These are phyloP conservation scores for Tenthredo notha DNA, from an alignment of 2,888 invertebrate genomes.

Conservation along the genomic window DNA sequence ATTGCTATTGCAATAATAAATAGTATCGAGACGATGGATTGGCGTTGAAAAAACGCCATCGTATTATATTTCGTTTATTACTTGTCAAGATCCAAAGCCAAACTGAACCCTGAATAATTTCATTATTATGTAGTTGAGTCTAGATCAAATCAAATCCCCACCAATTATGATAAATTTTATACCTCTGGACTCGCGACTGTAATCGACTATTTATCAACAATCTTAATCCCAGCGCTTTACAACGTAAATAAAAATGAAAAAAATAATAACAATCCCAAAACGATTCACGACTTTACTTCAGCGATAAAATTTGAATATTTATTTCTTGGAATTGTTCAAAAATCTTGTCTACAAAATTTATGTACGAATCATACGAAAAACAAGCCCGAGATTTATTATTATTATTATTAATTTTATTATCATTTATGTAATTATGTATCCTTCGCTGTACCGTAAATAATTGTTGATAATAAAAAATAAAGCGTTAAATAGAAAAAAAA, in stretches of 20 bases:
- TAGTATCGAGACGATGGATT: not conserved
- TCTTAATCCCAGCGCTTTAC: not conserved
- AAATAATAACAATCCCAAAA: too few relatives aligned
- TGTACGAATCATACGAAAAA: too few relatives aligned
- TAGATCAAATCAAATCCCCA: not conserved
- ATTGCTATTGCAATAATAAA: not conserved
- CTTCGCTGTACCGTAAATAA: not conserved
- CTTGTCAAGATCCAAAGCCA: not conserved
- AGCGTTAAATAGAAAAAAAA: not conserved
- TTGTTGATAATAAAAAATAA: not conserved
- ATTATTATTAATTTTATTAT: too few relatives aligned
- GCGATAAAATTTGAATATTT: not conserved
- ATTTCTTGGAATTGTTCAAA: too few relatives aligned
- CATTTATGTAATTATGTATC: too few relatives aligned
- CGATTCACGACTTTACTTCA: not conserved
- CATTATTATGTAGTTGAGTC: too few relatives aligned
- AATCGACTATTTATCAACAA: not conserved
- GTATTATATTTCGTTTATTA: not conserved
- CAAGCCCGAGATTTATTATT: too few relatives aligned
- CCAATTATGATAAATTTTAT: not conserved
- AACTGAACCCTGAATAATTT: not conserved
- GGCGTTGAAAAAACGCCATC: not conserved
- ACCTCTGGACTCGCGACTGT: too few relatives aligned
- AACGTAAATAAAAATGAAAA: too few relatives aligned
- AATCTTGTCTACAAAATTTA: too few relatives aligned